Evolutionary conservation across 2,113 vertebrate genomes (phyloP).

Genomic region (Tupaia chinensis): DNA sequence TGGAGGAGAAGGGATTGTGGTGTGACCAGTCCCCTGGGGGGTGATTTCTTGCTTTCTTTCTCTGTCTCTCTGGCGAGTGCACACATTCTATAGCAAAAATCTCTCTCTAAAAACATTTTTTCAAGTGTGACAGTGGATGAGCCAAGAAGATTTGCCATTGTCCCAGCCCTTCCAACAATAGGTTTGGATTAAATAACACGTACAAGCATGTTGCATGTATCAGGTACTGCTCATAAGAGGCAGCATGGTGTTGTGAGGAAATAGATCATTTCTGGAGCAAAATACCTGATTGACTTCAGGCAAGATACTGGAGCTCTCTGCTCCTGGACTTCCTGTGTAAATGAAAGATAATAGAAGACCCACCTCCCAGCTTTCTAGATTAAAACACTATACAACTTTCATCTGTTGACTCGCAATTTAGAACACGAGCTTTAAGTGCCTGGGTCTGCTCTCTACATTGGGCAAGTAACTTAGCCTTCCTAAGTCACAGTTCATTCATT

Average conservation of each 20-base stretch:
- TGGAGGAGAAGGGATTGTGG: too few relatives aligned
- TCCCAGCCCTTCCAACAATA: slow-evolving; percentile 13
- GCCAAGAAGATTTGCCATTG: background rate
- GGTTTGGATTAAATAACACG: background rate
- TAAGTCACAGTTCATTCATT: background rate
- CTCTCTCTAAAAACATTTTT: background rate
- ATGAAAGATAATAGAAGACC: background rate
- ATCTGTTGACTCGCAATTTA: background rate
- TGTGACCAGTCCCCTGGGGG: too few relatives aligned
- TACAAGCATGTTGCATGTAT: background rate
- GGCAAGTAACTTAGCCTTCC: background rate
- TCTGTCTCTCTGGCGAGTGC: too few relatives aligned
- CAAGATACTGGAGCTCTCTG: background rate
- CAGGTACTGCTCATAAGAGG: background rate
- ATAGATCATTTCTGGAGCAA: background rate
- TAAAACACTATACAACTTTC: background rate
- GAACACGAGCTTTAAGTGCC: background rate
- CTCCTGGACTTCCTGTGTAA: background rate
- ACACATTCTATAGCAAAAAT: too few relatives aligned
- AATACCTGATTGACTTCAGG: background rate
- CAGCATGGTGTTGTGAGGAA: background rate
- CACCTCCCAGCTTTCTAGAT: background rate
- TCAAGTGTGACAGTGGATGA: background rate
- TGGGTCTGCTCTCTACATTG: background rate
- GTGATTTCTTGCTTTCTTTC: too few relatives aligned